Base-by-base conservation (phyloP, 2,888 invertebrate species). In the Erannis defoliaria region DNA sequence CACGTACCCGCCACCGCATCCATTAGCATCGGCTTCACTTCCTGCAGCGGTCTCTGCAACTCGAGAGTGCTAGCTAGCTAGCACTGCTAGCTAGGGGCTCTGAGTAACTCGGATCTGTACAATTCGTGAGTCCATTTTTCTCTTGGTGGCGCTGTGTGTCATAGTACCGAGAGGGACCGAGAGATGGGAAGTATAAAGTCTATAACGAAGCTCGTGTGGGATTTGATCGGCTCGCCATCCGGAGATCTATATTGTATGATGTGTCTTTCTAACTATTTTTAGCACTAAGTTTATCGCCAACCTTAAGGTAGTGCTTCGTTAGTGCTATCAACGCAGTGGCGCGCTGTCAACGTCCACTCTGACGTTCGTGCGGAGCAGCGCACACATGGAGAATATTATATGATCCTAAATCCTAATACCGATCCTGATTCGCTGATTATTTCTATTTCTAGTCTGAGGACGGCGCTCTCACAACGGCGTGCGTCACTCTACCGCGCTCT, bases 311-410 rank as follows among this genome's bases (percentile, higher is more conserved):
- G n/a, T n/a, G n/a, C n/a, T n/a, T n/a, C n/a, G n/a, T n/a, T n/a
- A n/a, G n/a, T n/a, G 12, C n/a, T 42, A 2, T n/a, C 21, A 12
- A 23, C 12, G 43, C 43, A 43, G 14, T 43, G 43, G 10, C 26
- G 43, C 6, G 43, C 43, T 14, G 43, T 43, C 26, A 43, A n/a
- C 23, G 43, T 43, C 43, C 43, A 43, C 14, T 14, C 14, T 8
- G 26, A 3, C 1, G 43, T 43, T 8, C 23, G 9, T 14, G 14
- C 43, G 4, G 43, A 26, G 26, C 43, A 26, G 43, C 26, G 14
- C 43, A 43, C 6, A 14, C 14, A 9, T 43, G 43, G 2, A n/a
- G 9, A 12, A 5, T 4, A 1, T 21, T 12, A 2, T 26, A 5
- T 43, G 5, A 26, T 26, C 9, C 4, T 1, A 5, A 0, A 26